A percentile compares a stretch with the other conserved stretches of the same genome.
These are phyloP conservation scores for Oopsacas minuta DNA, from an alignment of 37 sponge, comb jelly and placozoan genomes.

Conservation along the genomic window DNA sequence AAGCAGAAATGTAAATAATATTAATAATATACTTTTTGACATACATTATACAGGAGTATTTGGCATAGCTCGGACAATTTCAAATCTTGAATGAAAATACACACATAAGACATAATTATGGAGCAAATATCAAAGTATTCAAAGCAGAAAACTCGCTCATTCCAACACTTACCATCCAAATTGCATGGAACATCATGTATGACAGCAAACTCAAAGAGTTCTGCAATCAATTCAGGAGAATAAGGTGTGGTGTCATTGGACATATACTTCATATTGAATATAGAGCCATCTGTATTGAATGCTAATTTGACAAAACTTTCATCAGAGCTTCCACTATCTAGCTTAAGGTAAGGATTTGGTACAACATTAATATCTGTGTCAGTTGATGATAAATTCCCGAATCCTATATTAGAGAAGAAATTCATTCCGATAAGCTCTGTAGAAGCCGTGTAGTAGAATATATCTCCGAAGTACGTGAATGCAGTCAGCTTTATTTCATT, in stretches of 20 bases:
- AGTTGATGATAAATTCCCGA: slow-evolving; percentile 1
- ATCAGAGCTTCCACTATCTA: not conserved
- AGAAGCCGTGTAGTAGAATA: not conserved
- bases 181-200: not conserved
- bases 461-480: not conserved
- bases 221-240: not conserved
- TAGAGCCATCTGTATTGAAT: not conserved
- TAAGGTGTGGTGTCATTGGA: not conserved
- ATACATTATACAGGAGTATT: too few relatives aligned
- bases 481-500: not conserved
- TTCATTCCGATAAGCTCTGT: not conserved
- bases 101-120: too few relatives aligned
- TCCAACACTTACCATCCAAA: not conserved
- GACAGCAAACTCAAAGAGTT: slow-evolving; percentile 1
- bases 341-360: not conserved
- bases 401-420: not conserved
- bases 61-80: too few relatives aligned
- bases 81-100: too few relatives aligned
- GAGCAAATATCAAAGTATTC: too few relatives aligned
- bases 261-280: not conserved
- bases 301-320: not conserved
- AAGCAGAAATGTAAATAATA: not conserved
- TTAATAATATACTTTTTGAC: too few relatives aligned
- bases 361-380: not conserved
- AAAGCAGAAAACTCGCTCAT: too few relatives aligned